Evolutionary conservation across 92 coral and sea anemone genomes (phyloP).

Genomic region (Palythoa grandiflora): DNA sequence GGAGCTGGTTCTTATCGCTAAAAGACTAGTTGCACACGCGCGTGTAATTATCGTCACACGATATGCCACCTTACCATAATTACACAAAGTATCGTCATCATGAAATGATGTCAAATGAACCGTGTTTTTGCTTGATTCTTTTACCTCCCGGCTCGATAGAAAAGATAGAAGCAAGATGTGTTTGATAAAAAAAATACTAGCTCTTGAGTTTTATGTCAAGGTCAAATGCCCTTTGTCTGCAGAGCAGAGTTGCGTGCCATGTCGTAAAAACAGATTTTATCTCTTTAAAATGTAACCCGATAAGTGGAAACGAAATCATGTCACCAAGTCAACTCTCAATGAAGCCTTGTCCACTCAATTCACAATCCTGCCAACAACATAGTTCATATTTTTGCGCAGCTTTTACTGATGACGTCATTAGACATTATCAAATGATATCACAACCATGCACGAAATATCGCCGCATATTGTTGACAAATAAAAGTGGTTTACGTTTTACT

Average conservation of each 20-base stretch:
- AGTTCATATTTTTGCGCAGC: background rate
- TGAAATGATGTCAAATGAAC: conserved; percentile 24
- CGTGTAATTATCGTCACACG: background rate
- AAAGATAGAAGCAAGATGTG: conserved; percentile 38
- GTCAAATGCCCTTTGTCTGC: conserved; percentile 29
- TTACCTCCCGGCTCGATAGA: conserved; percentile 49
- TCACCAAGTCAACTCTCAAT: conserved; percentile 28
- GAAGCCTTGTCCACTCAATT: conserved; percentile 25
- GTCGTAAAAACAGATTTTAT: conserved; percentile 32
- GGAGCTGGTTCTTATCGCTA: conserved; percentile 14
- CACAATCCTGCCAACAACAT: conserved; percentile 35
- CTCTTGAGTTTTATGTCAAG: conserved; percentile 34
- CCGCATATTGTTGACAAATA: background rate
- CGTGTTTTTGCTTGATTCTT: conserved; percentile 28
- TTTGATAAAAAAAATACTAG: background rate
- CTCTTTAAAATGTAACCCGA: conserved; percentile 50
- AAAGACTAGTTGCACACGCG: conserved; percentile 4
- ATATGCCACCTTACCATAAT: background rate
- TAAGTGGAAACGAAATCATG: conserved; percentile 20
- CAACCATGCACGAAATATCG: background rate
- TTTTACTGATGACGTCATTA: conserved; percentile 20
- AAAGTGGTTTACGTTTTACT: background rate
- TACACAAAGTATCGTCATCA: background rate
- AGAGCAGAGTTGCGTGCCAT: conserved; percentile 37
- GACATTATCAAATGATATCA: conserved; percentile 15